These are phyloP conservation scores for Tetragonula clypearis DNA, from an alignment of 1,140 invertebrate species.

Conservation along the genomic window DNA sequence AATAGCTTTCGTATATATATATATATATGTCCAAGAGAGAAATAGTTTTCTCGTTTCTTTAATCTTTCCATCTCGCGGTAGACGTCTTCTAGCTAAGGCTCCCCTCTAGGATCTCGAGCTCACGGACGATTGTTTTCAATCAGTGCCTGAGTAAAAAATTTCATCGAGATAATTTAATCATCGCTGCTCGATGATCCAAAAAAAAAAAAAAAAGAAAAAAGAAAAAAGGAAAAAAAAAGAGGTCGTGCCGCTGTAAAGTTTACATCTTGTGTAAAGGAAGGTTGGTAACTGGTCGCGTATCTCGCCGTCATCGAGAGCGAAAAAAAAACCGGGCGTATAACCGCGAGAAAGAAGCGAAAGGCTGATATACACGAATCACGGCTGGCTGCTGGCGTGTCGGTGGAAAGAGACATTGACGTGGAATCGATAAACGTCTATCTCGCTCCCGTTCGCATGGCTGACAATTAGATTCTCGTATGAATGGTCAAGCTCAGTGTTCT, in stretches of 20 bases:
- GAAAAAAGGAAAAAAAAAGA: background rate
- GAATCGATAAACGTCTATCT: slow-evolving; percentile 69
- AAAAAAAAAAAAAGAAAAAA: background rate
- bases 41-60: background rate
- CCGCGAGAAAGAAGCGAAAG: slow-evolving; percentile 41
- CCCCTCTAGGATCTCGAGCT: background rate
- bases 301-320: background rate
- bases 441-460: slow-evolving; percentile 64
- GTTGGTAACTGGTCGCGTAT: background rate
- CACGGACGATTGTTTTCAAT: background rate
- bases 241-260: background rate
- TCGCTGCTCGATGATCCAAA: background rate
- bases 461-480: slow-evolving; percentile 73
- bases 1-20: background rate
- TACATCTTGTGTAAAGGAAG: background rate
- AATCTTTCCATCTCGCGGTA: background rate
- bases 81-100: background rate
- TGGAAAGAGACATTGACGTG: slow-evolving; percentile 47
- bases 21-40: no score
- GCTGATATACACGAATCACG: slow-evolving; percentile 48
- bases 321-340: background rate
- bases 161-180: background rate
- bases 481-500: slow-evolving; percentile 27
- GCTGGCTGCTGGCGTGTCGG: slow-evolving; percentile 40
- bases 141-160: background rate